phyloP scores from a whole-genome alignment of 2,888 invertebrate species.

The Eristalis arbustorum region DNA sequence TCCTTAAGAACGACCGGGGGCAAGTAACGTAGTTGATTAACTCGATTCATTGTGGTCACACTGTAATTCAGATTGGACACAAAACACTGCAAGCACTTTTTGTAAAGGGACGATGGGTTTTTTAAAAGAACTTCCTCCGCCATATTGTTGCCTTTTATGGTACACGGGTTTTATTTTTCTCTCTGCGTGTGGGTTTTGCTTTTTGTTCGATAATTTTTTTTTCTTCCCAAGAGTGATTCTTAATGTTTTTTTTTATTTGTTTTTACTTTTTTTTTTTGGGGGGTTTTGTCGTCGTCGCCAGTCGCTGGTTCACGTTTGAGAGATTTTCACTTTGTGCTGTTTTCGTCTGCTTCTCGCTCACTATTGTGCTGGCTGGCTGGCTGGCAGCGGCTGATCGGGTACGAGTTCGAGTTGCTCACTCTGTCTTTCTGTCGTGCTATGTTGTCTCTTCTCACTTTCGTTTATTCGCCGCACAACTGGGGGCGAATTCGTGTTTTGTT shows the following conservation, averaged over 20 bases:
- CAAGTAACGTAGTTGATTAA: slow-evolving; percentile 76
- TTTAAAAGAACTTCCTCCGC: slow-evolving; percentile 72
- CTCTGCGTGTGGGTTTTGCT: neutral
- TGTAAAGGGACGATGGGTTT: slow-evolving; percentile 75
- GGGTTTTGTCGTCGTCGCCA: slow-evolving; percentile 21
- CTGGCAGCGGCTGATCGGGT: slow-evolving; percentile 5
- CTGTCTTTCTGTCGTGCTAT: slow-evolving; percentile 3
- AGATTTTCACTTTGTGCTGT: slow-evolving; percentile 35
- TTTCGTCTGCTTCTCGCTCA: slow-evolving; percentile 37
- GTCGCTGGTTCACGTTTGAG: slow-evolving; percentile 24
- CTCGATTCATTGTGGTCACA: slow-evolving; percentile 75
- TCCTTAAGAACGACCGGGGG: slow-evolving; percentile 78
- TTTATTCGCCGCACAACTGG: slow-evolving; percentile 26
- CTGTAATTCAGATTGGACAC: slow-evolving; percentile 77
- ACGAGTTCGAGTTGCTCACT: slow-evolving; percentile 3
- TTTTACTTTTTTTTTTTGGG: slow-evolving; percentile 3
- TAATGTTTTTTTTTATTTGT: neutral
- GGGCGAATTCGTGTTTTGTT: slow-evolving; percentile 10
- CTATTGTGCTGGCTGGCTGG: slow-evolving; percentile 19
- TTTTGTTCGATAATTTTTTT: neutral
- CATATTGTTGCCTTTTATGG: slow-evolving; percentile 66
- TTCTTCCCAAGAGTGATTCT: neutral
- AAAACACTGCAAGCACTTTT: slow-evolving; percentile 75
- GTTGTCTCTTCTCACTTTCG: slow-evolving; percentile 40
- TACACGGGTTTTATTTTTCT: neutral